phyloP scores from a whole-genome alignment of 1,140 invertebrate species.

The Eupeodes corollae region DNA sequence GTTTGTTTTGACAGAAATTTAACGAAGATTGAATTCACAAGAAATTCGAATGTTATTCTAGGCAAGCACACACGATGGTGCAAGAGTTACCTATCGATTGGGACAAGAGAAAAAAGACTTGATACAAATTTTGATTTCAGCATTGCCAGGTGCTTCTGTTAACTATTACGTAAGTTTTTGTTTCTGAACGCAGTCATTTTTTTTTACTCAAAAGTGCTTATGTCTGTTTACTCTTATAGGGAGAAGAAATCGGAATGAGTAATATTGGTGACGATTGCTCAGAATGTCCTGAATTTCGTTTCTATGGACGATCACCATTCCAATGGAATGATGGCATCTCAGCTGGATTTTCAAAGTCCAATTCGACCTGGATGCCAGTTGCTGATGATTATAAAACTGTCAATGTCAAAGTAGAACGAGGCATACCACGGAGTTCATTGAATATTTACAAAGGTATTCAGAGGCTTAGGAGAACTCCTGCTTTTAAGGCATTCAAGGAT shows the following conservation, averaged over 20 bases:
- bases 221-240: conserved; percentile 37
- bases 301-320: conserved; percentile 55
- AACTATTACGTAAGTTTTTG: conserved; percentile 55
- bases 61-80: conserved; percentile 52
- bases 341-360: conserved; percentile 47
- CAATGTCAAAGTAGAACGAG: conserved; percentile 37
- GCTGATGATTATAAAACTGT: conserved; percentile 40
- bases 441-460: conserved; percentile 7
- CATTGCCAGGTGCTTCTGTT: conserved; percentile 58
- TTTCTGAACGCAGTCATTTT: conserved; percentile 44
- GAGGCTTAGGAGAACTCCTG: not conserved
- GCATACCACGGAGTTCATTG: conserved; percentile 1
- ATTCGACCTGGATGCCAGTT: conserved; percentile 48
- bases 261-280: conserved; percentile 34
- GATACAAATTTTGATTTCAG: conserved; percentile 48
- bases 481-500: not conserved
- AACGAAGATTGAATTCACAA: conserved; percentile 13
- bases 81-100: conserved; percentile 43
- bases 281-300: conserved; percentile 25
- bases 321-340: conserved; percentile 53
- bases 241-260: conserved; percentile 57
- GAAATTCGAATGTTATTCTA: conserved; percentile 38
- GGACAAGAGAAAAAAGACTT: conserved; percentile 44
- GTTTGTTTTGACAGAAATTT: conserved; percentile 16
- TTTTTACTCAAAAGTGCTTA: not conserved